A percentile compares a stretch with the other conserved stretches of the same genome.
Evolutionary conservation across 2,888 invertebrate genomes (phyloP).

Genomic region (Chironomus riparius): DNA sequence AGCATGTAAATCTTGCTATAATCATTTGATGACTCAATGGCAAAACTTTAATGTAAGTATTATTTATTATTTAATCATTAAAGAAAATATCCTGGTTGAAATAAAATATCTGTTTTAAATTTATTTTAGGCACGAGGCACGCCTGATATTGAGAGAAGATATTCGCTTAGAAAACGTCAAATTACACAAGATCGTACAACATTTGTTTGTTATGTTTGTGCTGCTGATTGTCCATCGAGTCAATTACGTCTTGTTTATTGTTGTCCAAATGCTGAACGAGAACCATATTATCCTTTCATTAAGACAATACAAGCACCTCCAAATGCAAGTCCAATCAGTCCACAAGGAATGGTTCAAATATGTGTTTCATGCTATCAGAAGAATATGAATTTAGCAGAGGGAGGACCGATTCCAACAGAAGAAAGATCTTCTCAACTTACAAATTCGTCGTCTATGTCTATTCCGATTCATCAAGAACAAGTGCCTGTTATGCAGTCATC

Average conservation of each 20-base stretch:
- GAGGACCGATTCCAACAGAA: slow-evolving; percentile 33
- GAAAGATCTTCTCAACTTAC: not conserved
- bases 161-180: slow-evolving; percentile 69
- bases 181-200: slow-evolving; percentile 54
- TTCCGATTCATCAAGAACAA: slow-evolving; percentile 26
- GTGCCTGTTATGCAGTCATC: slow-evolving; percentile 33
- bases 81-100: too few species aligned
- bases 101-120: not conserved
- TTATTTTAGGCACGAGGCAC: slow-evolving; percentile 54
- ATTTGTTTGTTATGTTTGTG: slow-evolving; percentile 86
- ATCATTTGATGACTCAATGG: slow-evolving; percentile 83
- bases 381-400: slow-evolving; percentile 46
- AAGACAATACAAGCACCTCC: slow-evolving; percentile 68
- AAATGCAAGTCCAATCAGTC: slow-evolving; percentile 81
- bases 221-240: slow-evolving; percentile 67
- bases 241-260: slow-evolving; percentile 75
- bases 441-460: slow-evolving; percentile 27
- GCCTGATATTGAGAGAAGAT: slow-evolving; percentile 67
- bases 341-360: slow-evolving; percentile 79
- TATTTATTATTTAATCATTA: too few species aligned
- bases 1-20: slow-evolving; percentile 76
- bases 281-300: slow-evolving; percentile 86
- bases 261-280: slow-evolving; percentile 72
- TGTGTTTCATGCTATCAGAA: slow-evolving; percentile 78
- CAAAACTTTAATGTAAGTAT: slow-evolving; percentile 56